Conservation (phyloP, 2,113 vertebrate genomes). For the Galeopterus variegatus region DNA sequence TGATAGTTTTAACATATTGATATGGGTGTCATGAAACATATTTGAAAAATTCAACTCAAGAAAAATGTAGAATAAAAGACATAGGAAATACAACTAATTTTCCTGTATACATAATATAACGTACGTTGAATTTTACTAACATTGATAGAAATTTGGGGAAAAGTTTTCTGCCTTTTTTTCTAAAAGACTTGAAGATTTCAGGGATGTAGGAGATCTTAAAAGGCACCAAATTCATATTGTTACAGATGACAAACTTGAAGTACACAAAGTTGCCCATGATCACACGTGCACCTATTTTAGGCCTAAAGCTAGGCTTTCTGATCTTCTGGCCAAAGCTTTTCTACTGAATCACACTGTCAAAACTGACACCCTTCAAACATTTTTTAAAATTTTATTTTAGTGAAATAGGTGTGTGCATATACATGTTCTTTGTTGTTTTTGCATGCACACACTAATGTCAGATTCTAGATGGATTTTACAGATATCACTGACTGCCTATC, state of each 20-base stretch:
- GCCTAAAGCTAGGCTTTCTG: neutral
- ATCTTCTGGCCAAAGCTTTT: neutral
- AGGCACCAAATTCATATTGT: neutral
- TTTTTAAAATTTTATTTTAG: neutral
- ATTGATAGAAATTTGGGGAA: neutral
- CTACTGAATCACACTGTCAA: neutral
- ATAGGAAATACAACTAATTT: neutral
- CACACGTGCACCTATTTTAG: neutral
- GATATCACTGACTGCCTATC: too few relatives aligned
- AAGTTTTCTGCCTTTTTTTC: neutral
- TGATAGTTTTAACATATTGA: constrained; percentile 65
- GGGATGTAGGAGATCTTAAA: neutral
- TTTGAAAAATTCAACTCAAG: constrained; percentile 68
- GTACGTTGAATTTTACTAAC: neutral
- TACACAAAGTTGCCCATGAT: neutral
- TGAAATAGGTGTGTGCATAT: neutral
- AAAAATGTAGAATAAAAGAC: constrained; percentile 67
- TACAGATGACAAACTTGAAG: neutral
- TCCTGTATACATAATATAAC: constrained; percentile 28
- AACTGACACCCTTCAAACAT: neutral
- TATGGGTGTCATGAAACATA: constrained; percentile 67
- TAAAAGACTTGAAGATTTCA: neutral
- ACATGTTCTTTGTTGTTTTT: neutral
- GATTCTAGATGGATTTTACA: neutral
- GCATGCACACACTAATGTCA: neutral